These are phyloP conservation scores for Laticauda colubrina DNA, from an alignment of 2,113 vertebrate genomes.

Conservation along the genomic window DNA sequence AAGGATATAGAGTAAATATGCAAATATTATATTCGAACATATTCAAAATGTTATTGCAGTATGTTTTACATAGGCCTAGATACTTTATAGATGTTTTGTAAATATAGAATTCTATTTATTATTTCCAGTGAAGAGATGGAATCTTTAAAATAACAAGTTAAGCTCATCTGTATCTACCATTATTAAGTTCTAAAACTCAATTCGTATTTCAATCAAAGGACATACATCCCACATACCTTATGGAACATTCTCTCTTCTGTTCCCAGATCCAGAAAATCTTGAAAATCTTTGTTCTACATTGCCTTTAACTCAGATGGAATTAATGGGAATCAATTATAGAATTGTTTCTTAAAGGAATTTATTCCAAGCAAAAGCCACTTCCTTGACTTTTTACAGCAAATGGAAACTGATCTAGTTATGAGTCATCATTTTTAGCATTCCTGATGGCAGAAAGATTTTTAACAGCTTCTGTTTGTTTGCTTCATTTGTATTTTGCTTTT, in stretches of 20 bases:
- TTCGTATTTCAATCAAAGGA: not conserved
- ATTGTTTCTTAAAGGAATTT: not conserved
- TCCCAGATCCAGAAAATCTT: not conserved
- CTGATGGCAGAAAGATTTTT: not conserved
- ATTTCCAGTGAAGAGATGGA: not conserved
- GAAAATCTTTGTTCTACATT: not conserved
- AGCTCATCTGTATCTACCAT: not conserved
- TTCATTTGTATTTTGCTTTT: not conserved
- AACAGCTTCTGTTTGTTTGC: not conserved
- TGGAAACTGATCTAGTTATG: not conserved
- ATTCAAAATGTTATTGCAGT: not conserved
- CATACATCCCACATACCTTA: not conserved
- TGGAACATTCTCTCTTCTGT: not conserved
- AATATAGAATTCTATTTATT: not conserved
- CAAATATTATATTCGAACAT: not conserved
- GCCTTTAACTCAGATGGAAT: not conserved
- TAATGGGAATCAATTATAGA: not conserved
- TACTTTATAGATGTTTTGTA: not conserved
- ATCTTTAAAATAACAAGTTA: not conserved
- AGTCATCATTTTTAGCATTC: not conserved
- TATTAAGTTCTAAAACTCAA: not conserved
- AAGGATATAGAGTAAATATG: not conserved
- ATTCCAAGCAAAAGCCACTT: not conserved
- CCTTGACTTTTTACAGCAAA: not conserved
- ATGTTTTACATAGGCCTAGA: not conserved